Conservation (phyloP, 2,888 invertebrate species). For the Acleris emargana region DNA sequence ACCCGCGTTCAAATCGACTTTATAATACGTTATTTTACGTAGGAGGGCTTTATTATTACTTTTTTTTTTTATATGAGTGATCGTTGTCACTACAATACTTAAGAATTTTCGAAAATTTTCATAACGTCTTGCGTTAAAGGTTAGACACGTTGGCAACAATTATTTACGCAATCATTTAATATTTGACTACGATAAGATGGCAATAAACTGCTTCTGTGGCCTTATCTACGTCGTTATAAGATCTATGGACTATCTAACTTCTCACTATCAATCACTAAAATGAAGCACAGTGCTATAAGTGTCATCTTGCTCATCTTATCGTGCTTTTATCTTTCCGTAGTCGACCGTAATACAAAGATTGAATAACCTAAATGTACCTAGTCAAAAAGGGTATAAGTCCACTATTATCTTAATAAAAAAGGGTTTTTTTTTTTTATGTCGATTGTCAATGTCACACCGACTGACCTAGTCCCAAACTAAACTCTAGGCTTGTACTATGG, state of each 20-base stretch:
- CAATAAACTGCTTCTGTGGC: neutral
- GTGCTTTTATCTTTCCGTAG: neutral
- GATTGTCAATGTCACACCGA: no score
- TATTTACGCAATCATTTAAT: no score
- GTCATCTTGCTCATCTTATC: slow-evolving; percentile 15
- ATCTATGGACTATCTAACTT: slow-evolving; percentile 27
- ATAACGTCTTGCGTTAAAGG: no score
- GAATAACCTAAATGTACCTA: neutral
- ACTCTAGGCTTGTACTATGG: no score
- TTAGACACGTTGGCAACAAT: no score
- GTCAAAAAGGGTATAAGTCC: no score
- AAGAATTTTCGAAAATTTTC: neutral
- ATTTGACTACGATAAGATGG: neutral
- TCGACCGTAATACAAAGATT: neutral
- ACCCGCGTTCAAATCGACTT: neutral
- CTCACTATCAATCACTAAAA: slow-evolving; percentile 30
- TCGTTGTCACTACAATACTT: no score
- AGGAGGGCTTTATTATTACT: no score
- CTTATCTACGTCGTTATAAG: slow-evolving; percentile 1
- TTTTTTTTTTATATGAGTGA: no score
- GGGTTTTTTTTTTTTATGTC: no score
- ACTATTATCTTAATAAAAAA: no score
- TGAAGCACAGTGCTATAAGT: slow-evolving; percentile 7
- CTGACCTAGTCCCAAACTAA: no score
- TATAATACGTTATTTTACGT: neutral